These are phyloP conservation scores for Antigone vipio DNA, from an alignment of 2,113 vertebrate genomes.

Conservation along the genomic window DNA sequence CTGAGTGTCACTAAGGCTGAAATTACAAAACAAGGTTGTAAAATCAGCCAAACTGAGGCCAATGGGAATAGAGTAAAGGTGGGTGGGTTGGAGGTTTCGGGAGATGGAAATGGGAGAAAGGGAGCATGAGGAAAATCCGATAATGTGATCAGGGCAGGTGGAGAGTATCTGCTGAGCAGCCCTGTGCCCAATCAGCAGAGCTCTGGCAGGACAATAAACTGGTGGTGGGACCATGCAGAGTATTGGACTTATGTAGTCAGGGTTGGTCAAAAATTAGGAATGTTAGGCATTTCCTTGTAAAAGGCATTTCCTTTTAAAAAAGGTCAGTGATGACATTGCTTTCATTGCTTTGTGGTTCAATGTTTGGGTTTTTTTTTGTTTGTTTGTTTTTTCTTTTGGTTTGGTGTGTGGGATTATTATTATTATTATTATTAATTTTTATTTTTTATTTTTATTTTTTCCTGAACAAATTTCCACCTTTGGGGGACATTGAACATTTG, in stretches of 20 bases:
- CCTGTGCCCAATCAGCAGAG: not conserved
- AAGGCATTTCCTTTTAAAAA: not conserved
- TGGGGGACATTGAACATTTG: rapidly evolving
- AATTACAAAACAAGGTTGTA: not conserved
- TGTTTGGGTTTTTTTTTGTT: not conserved
- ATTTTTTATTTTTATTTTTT: no score
- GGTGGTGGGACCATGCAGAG: no score
- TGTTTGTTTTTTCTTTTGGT: no score
- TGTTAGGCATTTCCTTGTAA: not conserved
- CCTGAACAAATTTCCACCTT: not conserved
- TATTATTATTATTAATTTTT: no score
- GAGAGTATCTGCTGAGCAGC: not conserved
- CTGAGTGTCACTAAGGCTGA: not conserved
- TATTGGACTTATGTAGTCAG: not conserved
- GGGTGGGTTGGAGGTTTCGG: not conserved
- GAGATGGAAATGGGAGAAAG: not conserved
- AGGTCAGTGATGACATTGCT: not conserved
- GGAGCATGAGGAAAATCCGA: not conserved
- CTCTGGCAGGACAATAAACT: not conserved
- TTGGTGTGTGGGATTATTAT: no score
- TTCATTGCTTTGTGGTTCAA: not conserved
- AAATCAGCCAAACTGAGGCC: not conserved
- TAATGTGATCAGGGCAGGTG: no score
- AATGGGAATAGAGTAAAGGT: not conserved
- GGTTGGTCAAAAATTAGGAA: not conserved